Evolutionary conservation across 2,888 invertebrate species (phyloP).

Genomic region (Brenthis ino): DNA sequence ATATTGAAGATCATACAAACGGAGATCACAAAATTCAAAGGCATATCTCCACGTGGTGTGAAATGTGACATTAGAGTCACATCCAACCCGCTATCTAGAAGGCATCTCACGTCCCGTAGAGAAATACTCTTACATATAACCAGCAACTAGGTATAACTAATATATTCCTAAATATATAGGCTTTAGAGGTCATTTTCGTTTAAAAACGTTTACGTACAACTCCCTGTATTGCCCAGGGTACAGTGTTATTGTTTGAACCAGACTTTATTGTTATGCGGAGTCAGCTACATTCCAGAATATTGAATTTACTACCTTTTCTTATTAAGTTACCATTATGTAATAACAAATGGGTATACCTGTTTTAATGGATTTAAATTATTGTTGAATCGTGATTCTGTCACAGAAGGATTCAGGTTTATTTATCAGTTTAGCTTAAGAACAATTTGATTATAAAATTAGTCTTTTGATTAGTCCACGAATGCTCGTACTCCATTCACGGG

Average conservation of each 20-base stretch:
- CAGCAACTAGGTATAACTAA: background rate
- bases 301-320: slow-evolving; percentile 40
- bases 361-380: slow-evolving; percentile 8
- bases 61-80: slow-evolving; percentile 40
- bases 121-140: slow-evolving; percentile 39
- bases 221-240: slow-evolving; percentile 17
- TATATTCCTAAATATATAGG: background rate
- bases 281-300: slow-evolving; percentile 44
- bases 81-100: slow-evolving; percentile 36
- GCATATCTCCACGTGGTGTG: slow-evolving; percentile 40
- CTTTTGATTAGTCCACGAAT: too few species aligned
- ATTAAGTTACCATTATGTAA: slow-evolving; percentile 39
- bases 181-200: slow-evolving; percentile 7
- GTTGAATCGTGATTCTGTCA: slow-evolving; percentile 9
- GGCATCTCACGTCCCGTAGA: slow-evolving; percentile 44
- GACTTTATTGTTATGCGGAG: slow-evolving; percentile 45
- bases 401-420: background rate
- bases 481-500: too few species aligned
- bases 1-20: slow-evolving; percentile 35
- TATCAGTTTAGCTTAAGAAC: background rate
- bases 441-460: background rate
- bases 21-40: slow-evolving; percentile 36
- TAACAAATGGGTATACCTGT: slow-evolving; percentile 17
- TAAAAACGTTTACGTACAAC: background rate
- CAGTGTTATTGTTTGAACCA: slow-evolving; percentile 44